These are phyloP conservation scores for Diogma glabrata DNA, from an alignment of 2,888 invertebrate species.

Conservation along the genomic window DNA sequence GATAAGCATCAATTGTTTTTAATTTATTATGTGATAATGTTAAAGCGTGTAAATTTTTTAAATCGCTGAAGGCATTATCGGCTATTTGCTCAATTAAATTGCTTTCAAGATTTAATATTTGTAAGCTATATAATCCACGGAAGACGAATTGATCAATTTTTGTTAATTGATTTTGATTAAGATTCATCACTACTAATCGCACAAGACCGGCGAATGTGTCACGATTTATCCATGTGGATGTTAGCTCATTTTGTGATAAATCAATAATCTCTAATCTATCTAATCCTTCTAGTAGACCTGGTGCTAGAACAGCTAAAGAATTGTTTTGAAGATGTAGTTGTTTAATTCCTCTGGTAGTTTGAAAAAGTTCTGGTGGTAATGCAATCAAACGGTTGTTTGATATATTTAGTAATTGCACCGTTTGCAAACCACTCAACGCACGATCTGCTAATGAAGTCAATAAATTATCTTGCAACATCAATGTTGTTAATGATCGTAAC, in stretches of 20 bases:
- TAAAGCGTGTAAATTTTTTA: conserved; percentile 65
- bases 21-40: conserved; percentile 63
- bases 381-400: conserved; percentile 67
- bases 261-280: conserved; percentile 63
- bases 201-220: conserved; percentile 65
- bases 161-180: conserved; percentile 59
- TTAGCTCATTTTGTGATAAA: conserved; percentile 60
- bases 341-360: conserved; percentile 56
- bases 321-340: conserved; percentile 69
- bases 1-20: conserved; percentile 52
- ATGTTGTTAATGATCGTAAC: conserved; percentile 53
- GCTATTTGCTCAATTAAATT: conserved; percentile 58
- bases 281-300: conserved; percentile 60
- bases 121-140: conserved; percentile 61
- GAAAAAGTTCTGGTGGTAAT: conserved; percentile 66
- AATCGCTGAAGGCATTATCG: conserved; percentile 60
- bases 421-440: conserved; percentile 56
- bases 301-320: conserved; percentile 60
- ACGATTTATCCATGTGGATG: conserved; percentile 65
- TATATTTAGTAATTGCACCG: conserved; percentile 60
- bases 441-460: conserved; percentile 62
- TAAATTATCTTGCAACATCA: conserved; percentile 65
- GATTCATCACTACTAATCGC: conserved; percentile 60
- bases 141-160: conserved; percentile 60
- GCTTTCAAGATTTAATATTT: conserved; percentile 60